Evolutionary conservation across 2,888 invertebrate species (phyloP).

Genomic region (Reticulitermes lucifugus): DNA sequence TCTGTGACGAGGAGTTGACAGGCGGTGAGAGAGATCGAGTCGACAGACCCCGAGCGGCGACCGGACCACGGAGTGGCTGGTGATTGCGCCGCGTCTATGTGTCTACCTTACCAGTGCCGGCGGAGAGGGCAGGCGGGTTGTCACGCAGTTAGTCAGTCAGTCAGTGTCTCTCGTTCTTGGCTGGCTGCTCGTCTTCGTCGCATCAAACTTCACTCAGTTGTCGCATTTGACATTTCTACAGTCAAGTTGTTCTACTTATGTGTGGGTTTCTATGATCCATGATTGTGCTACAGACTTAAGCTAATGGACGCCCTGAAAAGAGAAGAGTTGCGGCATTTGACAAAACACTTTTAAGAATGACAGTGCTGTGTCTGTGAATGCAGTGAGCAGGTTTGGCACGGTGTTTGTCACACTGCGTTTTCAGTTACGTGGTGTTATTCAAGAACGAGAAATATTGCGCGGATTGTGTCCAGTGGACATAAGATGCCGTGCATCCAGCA

Average conservation of each 20-base stretch:
- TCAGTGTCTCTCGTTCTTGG: constrained; percentile 48
- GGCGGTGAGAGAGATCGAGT: constrained; percentile 43
- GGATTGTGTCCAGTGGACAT: not conserved
- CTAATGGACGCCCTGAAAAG: not conserved
- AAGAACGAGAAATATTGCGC: not conserved
- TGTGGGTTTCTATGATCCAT: not conserved
- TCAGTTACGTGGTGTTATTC: not conserved
- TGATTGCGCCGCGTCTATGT: constrained; percentile 52
- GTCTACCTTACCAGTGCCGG: constrained; percentile 32
- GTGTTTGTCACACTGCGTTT: not conserved
- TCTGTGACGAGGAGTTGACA: constrained; percentile 52
- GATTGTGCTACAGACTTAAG: not conserved
- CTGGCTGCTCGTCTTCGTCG: constrained; percentile 37
- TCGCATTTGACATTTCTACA: not conserved
- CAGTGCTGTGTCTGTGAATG: constrained; percentile 15
- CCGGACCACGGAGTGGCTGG: constrained; percentile 52
- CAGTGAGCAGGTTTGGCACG: not conserved
- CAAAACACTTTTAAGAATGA: not conserved
- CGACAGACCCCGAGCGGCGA: constrained; percentile 40
- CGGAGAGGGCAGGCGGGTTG: constrained; percentile 43
- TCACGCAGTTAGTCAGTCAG: constrained; percentile 52
- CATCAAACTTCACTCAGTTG: not conserved
- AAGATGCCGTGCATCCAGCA: not conserved
- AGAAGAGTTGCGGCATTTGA: not conserved
- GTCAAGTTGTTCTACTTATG: not conserved